These are phyloP conservation scores for Poeciliopsis retropinna DNA, from an alignment of 2,113 vertebrate species.

Conservation along the genomic window DNA sequence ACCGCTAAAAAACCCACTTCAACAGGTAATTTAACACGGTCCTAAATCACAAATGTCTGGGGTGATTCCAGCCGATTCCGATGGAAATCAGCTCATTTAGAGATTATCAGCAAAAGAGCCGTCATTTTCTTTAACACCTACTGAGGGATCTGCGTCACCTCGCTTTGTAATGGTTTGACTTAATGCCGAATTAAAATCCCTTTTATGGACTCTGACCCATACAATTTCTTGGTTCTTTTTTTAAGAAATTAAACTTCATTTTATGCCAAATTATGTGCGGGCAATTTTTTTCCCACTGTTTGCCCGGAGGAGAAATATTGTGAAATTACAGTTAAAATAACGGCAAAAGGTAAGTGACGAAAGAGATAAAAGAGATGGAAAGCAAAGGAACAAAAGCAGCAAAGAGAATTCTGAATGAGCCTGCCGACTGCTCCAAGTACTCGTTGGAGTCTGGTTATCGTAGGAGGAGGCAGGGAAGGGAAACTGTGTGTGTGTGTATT, in stretches of 20 bases:
- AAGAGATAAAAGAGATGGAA: constrained; percentile 7
- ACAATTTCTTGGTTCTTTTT: constrained; percentile 24
- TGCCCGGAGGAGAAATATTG: neutral
- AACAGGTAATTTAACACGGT: constrained; percentile 37
- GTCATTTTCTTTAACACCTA: constrained; percentile 28
- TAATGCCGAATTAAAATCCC: constrained; percentile 21
- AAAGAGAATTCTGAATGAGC: constrained; percentile 36
- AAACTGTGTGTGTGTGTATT: constrained; percentile 7
- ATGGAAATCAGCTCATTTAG: constrained; percentile 39
- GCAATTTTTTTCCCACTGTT: neutral
- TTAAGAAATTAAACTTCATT: constrained; percentile 4
- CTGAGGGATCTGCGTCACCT: constrained; percentile 15
- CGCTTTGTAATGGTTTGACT: constrained; percentile 27
- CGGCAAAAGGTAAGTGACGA: neutral
- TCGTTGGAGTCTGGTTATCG: constrained; percentile 37
- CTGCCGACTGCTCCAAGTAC: constrained; percentile 18
- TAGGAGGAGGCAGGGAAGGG: constrained; percentile 32
- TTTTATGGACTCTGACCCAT: constrained; percentile 10
- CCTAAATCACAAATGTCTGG: constrained; percentile 8
- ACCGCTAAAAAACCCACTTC: neutral
- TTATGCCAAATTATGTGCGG: constrained; percentile 11
- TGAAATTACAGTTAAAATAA: neutral
- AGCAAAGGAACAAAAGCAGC: constrained; percentile 15
- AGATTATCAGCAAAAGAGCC: constrained; percentile 26
- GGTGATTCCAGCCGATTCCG: constrained; percentile 22